A percentile compares a stretch with the other conserved stretches of the same genome.
Evolutionary conservation across 2,888 invertebrate species (phyloP).

Genomic region (Embidobia sp.): DNA sequence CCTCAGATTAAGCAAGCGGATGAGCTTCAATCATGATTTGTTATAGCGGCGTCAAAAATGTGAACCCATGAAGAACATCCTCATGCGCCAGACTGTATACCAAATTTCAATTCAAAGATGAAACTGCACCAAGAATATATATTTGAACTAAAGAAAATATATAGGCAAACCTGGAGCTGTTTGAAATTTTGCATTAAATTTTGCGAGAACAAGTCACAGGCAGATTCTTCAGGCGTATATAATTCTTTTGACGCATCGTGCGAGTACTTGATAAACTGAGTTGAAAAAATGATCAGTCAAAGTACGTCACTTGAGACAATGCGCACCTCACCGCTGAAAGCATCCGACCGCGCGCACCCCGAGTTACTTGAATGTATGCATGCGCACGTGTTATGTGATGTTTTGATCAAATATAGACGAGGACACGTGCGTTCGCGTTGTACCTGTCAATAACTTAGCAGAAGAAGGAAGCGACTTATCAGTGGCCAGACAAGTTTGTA

Average conservation of each 20-base stretch:
- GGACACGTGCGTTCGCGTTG: constrained; percentile 37
- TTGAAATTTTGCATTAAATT: background rate
- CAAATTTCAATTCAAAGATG: too few relatives aligned
- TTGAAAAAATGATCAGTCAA: background rate
- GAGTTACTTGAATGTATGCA: constrained; percentile 33
- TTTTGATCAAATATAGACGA: constrained; percentile 30
- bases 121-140: too few relatives aligned
- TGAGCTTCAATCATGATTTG: too few relatives aligned
- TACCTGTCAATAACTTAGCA: constrained; percentile 32
- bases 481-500: constrained; percentile 14
- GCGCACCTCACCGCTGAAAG: constrained; percentile 20
- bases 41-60: constrained; percentile 50
- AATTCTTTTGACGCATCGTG: background rate
- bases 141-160: too few relatives aligned
- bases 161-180: too few relatives aligned
- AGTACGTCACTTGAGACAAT: constrained; percentile 30
- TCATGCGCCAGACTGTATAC: too few relatives aligned
- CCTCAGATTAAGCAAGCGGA: too few relatives aligned
- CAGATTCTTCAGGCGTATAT: background rate
- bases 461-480: background rate
- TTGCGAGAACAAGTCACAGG: too few relatives aligned
- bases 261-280: too few relatives aligned
- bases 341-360: constrained; percentile 23
- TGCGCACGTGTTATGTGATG: constrained; percentile 52
- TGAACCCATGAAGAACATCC: constrained; percentile 42